Base-by-base conservation (phyloP, 1,140 invertebrate species). In the Aphidius gifuensis region DNA sequence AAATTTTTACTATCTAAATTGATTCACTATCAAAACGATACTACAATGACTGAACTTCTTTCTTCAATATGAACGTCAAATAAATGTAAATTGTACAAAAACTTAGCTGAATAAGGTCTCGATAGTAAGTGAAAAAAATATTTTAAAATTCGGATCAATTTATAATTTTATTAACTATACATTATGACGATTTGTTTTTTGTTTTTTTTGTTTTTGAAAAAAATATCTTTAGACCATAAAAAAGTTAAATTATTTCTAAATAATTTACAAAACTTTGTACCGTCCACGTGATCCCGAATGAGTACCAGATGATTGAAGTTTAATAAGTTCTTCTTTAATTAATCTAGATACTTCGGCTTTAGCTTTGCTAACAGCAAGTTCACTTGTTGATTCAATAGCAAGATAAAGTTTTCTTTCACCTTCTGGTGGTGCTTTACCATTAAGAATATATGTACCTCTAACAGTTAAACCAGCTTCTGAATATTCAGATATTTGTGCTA, bases 401-500 rank as follows among this genome's bases (percentile, higher is more conserved):
- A 99, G 83, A 78, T 98, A 99, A 0, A 99, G 82, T 76, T 98
- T 99, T 9, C 97, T 83, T 69, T 99, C 98, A 9, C 95, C 97
- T 68, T 98, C 96, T 0, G 94, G 93, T 1, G 90, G 88, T 21
- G 86, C 82, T 77, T 96, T 96, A n/a, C 93, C 93, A 8, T 91
- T 84, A 0, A 89, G 91, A 54, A 96, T 94, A 75, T 96, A 99
- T 0, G 96, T 98, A n/a, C 98, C 98, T 44, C 97, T 85, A 0
- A 99, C 97, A 0, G 97, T 99, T 32, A 99, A 92, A 53, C 97
- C 97, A 4, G 97, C 97, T 80, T 99, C 98, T 0, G 96, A 98
- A 80, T 98, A 99, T 78, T 99, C 98, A 23, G 94, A 96, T 68
- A 99, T 99, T 74, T 99, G 95, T 2, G 96, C 96, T 57, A 99